phyloP scores from a whole-genome alignment of 2,888 invertebrate species.

The Drosophila paramelanica region DNA sequence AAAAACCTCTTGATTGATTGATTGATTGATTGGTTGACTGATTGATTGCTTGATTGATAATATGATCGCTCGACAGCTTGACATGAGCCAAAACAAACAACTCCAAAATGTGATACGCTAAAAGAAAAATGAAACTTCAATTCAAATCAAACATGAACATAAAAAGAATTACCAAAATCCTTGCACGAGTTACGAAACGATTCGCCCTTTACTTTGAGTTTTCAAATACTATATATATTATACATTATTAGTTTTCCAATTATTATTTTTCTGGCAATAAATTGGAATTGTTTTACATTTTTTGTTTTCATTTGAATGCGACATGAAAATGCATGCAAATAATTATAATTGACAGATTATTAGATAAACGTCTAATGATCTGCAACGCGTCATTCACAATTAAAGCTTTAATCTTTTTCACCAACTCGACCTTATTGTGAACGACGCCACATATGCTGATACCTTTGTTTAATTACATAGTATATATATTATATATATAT shows the following conservation, averaged over 20 bases:
- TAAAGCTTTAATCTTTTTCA: neutral
- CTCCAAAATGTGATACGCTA: slow-evolving; percentile 24
- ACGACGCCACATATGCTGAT: slow-evolving; percentile 10
- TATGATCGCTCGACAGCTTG: slow-evolving; percentile 10
- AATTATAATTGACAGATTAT: too few species aligned
- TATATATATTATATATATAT: slow-evolving; percentile 5
- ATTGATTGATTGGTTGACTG: slow-evolving; percentile 29
- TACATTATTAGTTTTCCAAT: slow-evolving; percentile 4
- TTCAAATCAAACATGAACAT: slow-evolving; percentile 14
- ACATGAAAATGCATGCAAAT: slow-evolving; percentile 31
- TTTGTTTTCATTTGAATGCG: slow-evolving; percentile 13
- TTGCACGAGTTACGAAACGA: slow-evolving; percentile 85
- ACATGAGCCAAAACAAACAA: slow-evolving; percentile 9
- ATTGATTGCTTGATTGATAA: slow-evolving; percentile 20
- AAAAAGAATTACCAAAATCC: slow-evolving; percentile 71
- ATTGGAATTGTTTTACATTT: slow-evolving; percentile 74
- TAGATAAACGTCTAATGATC: slow-evolving; percentile 1
- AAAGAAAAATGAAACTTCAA: slow-evolving; percentile 21
- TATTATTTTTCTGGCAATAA: slow-evolving; percentile 62
- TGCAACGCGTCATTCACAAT: slow-evolving; percentile 17
- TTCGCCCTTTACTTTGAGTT: slow-evolving; percentile 82
- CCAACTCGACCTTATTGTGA: slow-evolving; percentile 9
- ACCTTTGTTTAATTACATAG: slow-evolving; percentile 8
- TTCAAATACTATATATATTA: slow-evolving; percentile 14
- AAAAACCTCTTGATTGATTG: slow-evolving; percentile 16